Evolutionary conservation across 2,113 vertebrate genomes (phyloP), one percentile per base, ranked within the genome.

Genomic region (Mormoops blainvillei): DNA sequence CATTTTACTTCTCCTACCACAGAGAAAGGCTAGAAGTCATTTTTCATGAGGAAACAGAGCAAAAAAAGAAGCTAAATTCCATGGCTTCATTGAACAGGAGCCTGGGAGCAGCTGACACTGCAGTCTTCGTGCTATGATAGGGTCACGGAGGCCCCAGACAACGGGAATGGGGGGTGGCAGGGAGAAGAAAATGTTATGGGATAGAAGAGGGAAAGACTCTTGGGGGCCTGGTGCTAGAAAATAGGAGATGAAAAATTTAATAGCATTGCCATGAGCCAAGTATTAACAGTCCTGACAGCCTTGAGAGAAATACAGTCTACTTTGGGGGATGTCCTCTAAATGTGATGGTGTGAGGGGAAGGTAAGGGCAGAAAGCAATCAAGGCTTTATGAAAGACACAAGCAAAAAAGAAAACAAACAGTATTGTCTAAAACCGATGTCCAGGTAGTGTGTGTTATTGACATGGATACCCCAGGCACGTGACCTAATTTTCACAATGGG

Each of bases 401-500:
- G 31, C 14, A 36, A 81, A 90, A 89, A 77, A n/a, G 16, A 82
- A 82, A 84, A 65, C 9, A 56, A 33, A 22, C 8, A 67, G 14
- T 36, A 41, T 22, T 58, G 6, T 31, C 16, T 58, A 76, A 73
- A 68, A 87, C 20, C 58, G 45, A 83, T 22, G 19, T 52, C 18
- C 33, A 36, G 36, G 54, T 80, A 48, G 10, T 50, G 56, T 36
- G 20, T 84, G 26, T 65, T 93, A 86, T 50, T 20, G 3, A 92
- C 38, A 77, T 58, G 24, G 58, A 52, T 68, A 56, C 0, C n/a
- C 45, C 33, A 24, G 1, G 7, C 65, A 38, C 71, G 89, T 77
- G 91, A 88, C 70, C 18, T 71, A 31, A 73, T 76, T 87, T 94
- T 73, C 56, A 20, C 71, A 77, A 20, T 20, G 38, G 41, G 33